phyloP scores from a whole-genome alignment of 2,113 vertebrate genomes.

The Oenanthe melanoleuca region DNA sequence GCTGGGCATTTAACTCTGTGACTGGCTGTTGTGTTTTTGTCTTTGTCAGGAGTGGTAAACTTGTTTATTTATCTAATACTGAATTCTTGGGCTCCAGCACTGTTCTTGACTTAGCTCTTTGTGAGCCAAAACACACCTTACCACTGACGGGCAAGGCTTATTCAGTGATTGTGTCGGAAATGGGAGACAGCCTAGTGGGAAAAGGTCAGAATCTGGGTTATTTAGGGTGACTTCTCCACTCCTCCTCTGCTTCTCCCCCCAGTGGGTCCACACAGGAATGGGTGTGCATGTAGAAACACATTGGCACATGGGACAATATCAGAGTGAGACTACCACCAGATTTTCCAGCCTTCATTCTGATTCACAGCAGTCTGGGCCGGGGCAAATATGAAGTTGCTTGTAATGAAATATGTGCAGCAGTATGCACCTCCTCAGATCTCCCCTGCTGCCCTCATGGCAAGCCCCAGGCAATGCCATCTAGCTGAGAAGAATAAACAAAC shows the following conservation, averaged over 20 bases:
- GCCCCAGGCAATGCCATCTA: constrained; percentile 44
- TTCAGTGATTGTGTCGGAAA: background rate
- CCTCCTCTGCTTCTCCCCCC: background rate
- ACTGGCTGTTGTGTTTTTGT: background rate
- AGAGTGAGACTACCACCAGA: background rate
- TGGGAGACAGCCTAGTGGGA: background rate
- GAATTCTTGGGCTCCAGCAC: background rate
- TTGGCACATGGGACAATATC: background rate
- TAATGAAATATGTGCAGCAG: background rate
- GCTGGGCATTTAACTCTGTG: background rate
- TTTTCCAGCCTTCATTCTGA: constrained; percentile 12
- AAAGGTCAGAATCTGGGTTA: background rate
- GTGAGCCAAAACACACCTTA: constrained; percentile 13
- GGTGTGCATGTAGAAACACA: rapidly evolving
- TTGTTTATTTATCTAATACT: constrained; percentile 34
- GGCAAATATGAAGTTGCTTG: constrained; percentile 21
- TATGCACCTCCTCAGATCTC: constrained; percentile 3
- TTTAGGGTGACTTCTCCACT: background rate
- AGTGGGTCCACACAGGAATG: rapidly evolving
- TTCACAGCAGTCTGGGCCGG: background rate
- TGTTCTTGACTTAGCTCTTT: background rate
- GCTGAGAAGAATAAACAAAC: constrained; percentile 72
- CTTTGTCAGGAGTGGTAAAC: background rate
- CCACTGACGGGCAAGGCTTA: background rate
- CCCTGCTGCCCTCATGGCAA: constrained; percentile 18